phyloP scores from a whole-genome alignment of 2,797 vertebrate species.

The Pantherophis alleghaniensis region DNA sequence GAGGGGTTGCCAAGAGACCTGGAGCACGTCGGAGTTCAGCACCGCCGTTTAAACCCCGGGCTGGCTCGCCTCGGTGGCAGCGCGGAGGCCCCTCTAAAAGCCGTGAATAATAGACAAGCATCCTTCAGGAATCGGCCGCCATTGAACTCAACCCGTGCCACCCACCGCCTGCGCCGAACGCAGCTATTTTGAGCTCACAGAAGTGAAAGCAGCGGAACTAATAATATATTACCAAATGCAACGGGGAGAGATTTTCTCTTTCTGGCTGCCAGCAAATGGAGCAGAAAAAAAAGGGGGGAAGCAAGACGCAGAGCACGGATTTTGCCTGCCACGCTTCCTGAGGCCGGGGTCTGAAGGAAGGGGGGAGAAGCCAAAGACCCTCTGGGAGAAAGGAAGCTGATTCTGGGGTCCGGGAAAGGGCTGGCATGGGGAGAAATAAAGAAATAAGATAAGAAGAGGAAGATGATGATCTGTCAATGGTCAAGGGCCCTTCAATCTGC shows the following conservation, averaged over 20 bases:
- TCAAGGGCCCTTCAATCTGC: neutral
- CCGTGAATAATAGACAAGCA: constrained; percentile 53
- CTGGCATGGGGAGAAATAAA: no score
- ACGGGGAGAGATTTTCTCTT: constrained; percentile 52
- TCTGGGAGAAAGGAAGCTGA: neutral
- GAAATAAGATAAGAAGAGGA: neutral
- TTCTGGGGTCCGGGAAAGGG: neutral
- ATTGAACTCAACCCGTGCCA: constrained; percentile 61
- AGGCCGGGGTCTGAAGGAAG: neutral
- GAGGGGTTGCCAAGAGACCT: neutral
- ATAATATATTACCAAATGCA: constrained; percentile 68
- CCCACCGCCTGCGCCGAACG: constrained; percentile 49
- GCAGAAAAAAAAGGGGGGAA: constrained; percentile 49
- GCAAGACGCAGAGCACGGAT: constrained; percentile 14
- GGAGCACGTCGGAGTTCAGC: neutral
- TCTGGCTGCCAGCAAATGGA: constrained; percentile 61
- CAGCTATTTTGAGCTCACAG: constrained; percentile 64
- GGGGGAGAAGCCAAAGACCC: neutral
- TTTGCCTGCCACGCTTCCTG: neutral
- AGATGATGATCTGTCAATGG: neutral
- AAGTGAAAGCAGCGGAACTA: constrained; percentile 62
- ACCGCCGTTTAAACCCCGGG: constrained; percentile 21
- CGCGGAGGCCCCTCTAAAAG: constrained; percentile 44
- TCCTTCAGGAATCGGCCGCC: constrained; percentile 59
- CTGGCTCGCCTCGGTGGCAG: neutral